Conservation (phyloP, 2,113 vertebrate genomes). For the Australoheros scitulus region DNA sequence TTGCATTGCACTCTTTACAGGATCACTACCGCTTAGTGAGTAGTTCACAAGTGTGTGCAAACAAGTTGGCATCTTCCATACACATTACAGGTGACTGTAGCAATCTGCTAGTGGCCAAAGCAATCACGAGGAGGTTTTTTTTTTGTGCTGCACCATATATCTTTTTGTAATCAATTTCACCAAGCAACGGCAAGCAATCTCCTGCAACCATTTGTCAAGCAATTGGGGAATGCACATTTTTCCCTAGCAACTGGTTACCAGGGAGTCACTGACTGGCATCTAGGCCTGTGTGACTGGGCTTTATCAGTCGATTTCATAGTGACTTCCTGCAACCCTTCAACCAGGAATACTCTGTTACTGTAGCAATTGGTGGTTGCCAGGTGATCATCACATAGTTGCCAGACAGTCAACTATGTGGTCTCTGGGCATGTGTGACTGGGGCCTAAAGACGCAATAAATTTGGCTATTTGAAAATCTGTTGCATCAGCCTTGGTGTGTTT, state of each 20-base stretch:
- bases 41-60: background rate
- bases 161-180: background rate
- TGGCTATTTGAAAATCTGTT: background rate
- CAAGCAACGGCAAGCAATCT: background rate
- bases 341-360: too few species aligned
- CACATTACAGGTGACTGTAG: background rate
- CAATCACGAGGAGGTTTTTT: background rate
- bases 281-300: background rate
- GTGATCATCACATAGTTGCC: too few species aligned
- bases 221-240: background rate
- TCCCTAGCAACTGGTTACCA: background rate
- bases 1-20: background rate
- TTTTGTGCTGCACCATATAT: background rate
- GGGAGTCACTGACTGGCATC: background rate
- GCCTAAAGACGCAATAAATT: background rate
- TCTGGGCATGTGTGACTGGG: background rate
- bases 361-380: too few species aligned
- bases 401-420: too few species aligned
- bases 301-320: background rate
- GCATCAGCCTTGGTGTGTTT: background rate
- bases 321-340: background rate
- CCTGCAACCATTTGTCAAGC: background rate
- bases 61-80: background rate
- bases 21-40: background rate
- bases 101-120: background rate